Evolutionary conservation across 2,113 vertebrate genomes (phyloP).

Genomic region (Terrapene triunguis): DNA sequence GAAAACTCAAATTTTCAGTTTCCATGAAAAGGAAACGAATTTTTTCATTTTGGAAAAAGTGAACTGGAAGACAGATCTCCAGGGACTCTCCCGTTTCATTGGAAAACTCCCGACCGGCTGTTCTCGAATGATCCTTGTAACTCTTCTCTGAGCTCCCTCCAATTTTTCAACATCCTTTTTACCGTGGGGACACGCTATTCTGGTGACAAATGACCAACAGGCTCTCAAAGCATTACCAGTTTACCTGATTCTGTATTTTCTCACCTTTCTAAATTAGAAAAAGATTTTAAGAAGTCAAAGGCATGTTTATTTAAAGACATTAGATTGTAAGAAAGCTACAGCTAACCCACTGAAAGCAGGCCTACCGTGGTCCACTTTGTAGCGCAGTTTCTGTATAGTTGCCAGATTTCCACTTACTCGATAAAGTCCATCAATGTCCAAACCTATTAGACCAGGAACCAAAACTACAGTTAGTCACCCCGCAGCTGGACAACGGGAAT

Average conservation of each 20-base stretch:
- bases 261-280: neutral
- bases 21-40: neutral
- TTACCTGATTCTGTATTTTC: neutral
- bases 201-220: neutral
- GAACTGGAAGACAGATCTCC: neutral
- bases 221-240: neutral
- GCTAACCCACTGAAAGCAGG: neutral
- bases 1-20: neutral
- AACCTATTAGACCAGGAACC: conserved; percentile 71
- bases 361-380: conserved; percentile 93
- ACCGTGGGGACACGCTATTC: neutral
- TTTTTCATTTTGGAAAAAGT: neutral
- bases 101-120: neutral
- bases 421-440: conserved; percentile 94
- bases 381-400: conserved; percentile 94
- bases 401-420: conserved; percentile 95
- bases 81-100: neutral
- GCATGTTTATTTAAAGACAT: neutral
- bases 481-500: rapidly evolving
- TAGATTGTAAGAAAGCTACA: neutral
- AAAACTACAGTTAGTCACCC: neutral
- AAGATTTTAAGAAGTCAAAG: neutral
- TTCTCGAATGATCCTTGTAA: neutral
- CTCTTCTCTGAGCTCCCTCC: neutral
- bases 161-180: neutral